These are phyloP conservation scores for Drepana arcuata DNA, from an alignment of 1,140 invertebrate species.

Conservation along the genomic window DNA sequence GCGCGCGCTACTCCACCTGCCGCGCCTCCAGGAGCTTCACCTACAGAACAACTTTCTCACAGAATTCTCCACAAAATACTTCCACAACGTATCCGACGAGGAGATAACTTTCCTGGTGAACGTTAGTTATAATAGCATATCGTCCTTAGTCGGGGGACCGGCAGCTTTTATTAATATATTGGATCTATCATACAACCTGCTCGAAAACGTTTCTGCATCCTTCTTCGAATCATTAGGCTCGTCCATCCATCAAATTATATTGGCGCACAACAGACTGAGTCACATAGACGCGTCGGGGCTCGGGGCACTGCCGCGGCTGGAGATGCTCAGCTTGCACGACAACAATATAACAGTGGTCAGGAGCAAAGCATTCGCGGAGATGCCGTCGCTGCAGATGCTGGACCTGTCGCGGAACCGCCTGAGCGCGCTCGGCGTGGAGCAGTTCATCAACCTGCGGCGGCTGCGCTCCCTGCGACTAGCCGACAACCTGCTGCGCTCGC, in stretches of 20 bases:
- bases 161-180: slow-evolving; percentile 75
- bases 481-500: slow-evolving; percentile 79
- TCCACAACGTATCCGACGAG: slow-evolving; percentile 74
- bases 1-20: slow-evolving; percentile 75
- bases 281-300: slow-evolving; percentile 79
- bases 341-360: slow-evolving; percentile 78
- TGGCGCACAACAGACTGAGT: slow-evolving; percentile 80
- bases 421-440: slow-evolving; percentile 81
- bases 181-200: slow-evolving; percentile 78
- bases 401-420: slow-evolving; percentile 33
- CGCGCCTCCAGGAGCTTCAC: slow-evolving; percentile 77
- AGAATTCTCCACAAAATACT: slow-evolving; percentile 76
- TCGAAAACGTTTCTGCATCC: slow-evolving; percentile 74
- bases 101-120: slow-evolving; percentile 76
- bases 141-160: slow-evolving; percentile 71
- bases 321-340: slow-evolving; percentile 78
- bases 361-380: slow-evolving; percentile 27
- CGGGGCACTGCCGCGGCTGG: slow-evolving; percentile 75
- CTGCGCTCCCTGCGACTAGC: slow-evolving; percentile 81
- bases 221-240: slow-evolving; percentile 74
- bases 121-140: slow-evolving; percentile 77
- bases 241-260: slow-evolving; percentile 74
- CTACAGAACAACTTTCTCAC: slow-evolving; percentile 79
- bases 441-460: slow-evolving; percentile 78
- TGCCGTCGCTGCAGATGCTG: slow-evolving; percentile 31